These are phyloP conservation scores for Elysia crispata DNA, from an alignment of 2,888 invertebrate species.

Conservation along the genomic window DNA sequence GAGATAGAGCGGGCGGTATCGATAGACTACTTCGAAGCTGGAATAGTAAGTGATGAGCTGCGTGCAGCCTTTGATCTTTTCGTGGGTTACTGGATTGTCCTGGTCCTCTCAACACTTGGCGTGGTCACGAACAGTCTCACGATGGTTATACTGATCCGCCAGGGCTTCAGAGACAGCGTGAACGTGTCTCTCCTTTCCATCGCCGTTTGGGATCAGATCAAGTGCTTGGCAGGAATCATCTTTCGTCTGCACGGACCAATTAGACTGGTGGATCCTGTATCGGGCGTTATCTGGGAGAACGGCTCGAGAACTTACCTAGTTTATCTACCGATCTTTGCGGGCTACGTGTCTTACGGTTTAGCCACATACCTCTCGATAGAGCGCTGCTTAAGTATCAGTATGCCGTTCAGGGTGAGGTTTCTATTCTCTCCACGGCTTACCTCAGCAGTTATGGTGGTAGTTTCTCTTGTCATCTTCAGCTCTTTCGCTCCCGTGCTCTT, in stretches of 20 bases:
- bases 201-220: slow-evolving; percentile 23
- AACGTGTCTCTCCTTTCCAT: slow-evolving; percentile 30
- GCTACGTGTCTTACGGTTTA: slow-evolving; percentile 32
- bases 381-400: slow-evolving; percentile 15
- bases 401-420: slow-evolving; percentile 21
- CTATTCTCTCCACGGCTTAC: slow-evolving; percentile 18
- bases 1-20: no score
- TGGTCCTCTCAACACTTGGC: slow-evolving; percentile 12
- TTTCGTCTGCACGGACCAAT: slow-evolving; percentile 27
- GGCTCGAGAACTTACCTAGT: neutral
- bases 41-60: neutral
- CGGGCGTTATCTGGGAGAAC: slow-evolving; percentile 13
- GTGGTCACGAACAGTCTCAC: slow-evolving; percentile 21
- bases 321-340: slow-evolving; percentile 27
- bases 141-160: slow-evolving; percentile 7
- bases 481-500: no score
- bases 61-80: neutral
- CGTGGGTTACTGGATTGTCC: slow-evolving; percentile 11
- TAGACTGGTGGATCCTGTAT: neutral
- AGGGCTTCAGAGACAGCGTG: slow-evolving; percentile 34
- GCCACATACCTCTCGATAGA: slow-evolving; percentile 20
- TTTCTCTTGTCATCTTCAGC: no score
- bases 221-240: slow-evolving; percentile 6
- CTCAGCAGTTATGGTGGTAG: no score
- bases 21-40: no score